A percentile compares a stretch with the other conserved stretches of the same genome.
phyloP scores from a whole-genome alignment of 2,113 vertebrate species.

The Apaloderma vittatum region DNA sequence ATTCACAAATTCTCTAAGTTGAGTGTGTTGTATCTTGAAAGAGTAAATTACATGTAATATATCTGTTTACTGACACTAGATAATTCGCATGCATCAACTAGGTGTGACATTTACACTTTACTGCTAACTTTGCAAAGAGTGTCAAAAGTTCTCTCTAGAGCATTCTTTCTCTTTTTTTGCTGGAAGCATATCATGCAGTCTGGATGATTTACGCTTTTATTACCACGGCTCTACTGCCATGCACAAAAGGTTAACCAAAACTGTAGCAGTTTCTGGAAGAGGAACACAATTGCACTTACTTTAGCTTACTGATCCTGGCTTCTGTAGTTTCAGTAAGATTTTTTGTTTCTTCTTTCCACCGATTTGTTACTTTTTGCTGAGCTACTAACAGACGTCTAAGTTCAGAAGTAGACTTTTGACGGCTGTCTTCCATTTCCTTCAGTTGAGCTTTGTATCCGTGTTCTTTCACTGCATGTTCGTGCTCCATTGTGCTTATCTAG shows the following conservation, averaged over 20 bases:
- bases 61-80: neutral
- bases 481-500: slow-evolving; percentile 90
- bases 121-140: neutral
- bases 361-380: slow-evolving; percentile 88
- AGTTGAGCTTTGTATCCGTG: slow-evolving; percentile 84
- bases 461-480: slow-evolving; percentile 89
- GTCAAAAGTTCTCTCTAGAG: neutral
- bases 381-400: slow-evolving; percentile 86
- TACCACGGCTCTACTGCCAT: neutral
- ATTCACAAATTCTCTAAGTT: neutral
- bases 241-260: neutral
- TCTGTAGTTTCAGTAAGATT: slow-evolving; percentile 84
- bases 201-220: neutral
- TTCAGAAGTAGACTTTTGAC: slow-evolving; percentile 81
- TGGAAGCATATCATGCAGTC: neutral
- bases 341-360: slow-evolving; percentile 91
- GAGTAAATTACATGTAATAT: neutral
- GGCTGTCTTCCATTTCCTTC: slow-evolving; percentile 89
- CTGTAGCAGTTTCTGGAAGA: neutral
- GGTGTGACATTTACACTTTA: neutral
- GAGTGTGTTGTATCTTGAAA: neutral
- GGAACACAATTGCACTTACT: slow-evolving; percentile 78
- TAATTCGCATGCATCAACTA: neutral
- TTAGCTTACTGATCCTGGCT: slow-evolving; percentile 82
- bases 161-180: neutral